phyloP scores from a whole-genome alignment of 2,888 invertebrate species.

The Congeria kusceri region DNA sequence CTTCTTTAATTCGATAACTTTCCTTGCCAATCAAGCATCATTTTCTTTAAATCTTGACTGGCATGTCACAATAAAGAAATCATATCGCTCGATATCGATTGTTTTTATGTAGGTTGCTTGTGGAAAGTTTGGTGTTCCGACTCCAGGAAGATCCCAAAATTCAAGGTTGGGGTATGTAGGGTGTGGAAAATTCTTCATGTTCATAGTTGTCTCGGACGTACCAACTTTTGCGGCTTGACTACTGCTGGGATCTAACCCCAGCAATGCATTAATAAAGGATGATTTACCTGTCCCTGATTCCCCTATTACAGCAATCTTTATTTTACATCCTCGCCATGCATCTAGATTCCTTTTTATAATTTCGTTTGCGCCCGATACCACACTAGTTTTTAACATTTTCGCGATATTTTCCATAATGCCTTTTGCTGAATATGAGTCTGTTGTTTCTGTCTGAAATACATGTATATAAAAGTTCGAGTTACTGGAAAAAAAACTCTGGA shows the following conservation, averaged over 20 bases:
- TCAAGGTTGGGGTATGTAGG: constrained; percentile 24
- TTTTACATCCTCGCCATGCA: constrained; percentile 16
- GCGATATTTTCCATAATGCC: no score
- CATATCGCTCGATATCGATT: constrained; percentile 14
- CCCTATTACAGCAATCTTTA: constrained; percentile 33
- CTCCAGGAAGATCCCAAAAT: constrained; percentile 50
- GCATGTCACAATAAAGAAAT: constrained; percentile 23
- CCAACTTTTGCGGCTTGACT: constrained; percentile 40
- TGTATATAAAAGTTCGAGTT: no score
- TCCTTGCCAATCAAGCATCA: constrained; percentile 34
- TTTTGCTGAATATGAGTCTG: no score
- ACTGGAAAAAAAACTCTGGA: no score
- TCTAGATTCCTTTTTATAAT: no score
- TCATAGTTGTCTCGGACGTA: constrained; percentile 32
- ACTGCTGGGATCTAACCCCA: constrained; percentile 20
- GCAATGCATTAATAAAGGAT: constrained; percentile 37
- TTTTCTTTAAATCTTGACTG: constrained; percentile 33
- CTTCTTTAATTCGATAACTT: constrained; percentile 21
- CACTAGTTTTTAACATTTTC: no score
- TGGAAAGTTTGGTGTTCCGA: constrained; percentile 38
- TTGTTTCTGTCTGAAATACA: no score
- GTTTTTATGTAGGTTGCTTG: constrained; percentile 16
- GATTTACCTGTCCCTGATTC: constrained; percentile 42
- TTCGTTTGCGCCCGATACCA: no score
- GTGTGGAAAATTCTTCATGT: constrained; percentile 24